phyloP scores from a whole-genome alignment of 2,888 invertebrate species.

The Drepanosiphum platanoidis region DNA sequence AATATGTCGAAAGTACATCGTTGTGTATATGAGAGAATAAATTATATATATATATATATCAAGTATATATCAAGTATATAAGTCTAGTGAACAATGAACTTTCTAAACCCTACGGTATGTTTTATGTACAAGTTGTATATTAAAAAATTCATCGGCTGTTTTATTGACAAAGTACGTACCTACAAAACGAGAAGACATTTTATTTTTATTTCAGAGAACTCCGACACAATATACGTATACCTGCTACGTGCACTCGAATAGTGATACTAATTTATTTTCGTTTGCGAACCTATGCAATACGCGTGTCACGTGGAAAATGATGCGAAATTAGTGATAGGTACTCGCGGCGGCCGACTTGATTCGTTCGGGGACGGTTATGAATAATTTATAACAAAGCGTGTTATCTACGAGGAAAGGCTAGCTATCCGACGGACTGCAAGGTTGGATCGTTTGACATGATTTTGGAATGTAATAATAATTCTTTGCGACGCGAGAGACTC shows the following conservation, averaged over 20 bases:
- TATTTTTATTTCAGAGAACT: background rate
- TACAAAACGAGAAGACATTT: background rate
- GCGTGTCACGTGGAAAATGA: background rate
- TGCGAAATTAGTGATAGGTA: no score
- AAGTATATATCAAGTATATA: background rate
- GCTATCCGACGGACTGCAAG: no score
- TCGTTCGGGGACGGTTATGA: no score
- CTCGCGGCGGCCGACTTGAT: no score
- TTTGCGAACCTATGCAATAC: background rate
- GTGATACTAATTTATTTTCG: background rate
- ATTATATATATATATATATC: no score
- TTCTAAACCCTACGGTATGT: background rate
- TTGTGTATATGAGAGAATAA: slow-evolving; percentile 20
- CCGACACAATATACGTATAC: no score
- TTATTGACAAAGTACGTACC: background rate
- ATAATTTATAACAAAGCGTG: no score
- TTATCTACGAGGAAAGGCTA: no score
- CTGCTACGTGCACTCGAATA: background rate
- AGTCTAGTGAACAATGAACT: background rate
- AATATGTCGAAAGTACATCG: slow-evolving; percentile 16
- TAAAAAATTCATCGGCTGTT: background rate
- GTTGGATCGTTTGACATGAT: background rate
- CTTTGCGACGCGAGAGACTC: background rate
- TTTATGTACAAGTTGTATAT: slow-evolving; percentile 32
- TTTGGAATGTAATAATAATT: background rate